Conservation (phyloP, 2,113 vertebrate species). For the Lutjanus erythropterus region DNA sequence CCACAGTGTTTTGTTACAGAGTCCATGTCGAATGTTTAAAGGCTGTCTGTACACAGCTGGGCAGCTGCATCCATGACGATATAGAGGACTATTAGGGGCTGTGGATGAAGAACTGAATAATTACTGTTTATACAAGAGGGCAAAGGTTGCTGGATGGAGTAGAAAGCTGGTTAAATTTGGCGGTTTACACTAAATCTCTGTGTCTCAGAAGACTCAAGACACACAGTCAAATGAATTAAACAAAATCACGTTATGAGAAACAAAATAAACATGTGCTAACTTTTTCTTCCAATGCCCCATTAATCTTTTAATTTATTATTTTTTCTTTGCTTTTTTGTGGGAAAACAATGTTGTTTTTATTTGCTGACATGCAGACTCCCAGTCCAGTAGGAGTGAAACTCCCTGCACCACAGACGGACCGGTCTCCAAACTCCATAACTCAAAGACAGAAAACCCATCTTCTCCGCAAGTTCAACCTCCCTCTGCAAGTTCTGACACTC, state of each 20-base stretch:
- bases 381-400: constrained; percentile 55
- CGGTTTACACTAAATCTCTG: background rate
- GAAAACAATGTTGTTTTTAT: constrained; percentile 21
- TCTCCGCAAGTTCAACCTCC: constrained; percentile 39
- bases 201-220: background rate
- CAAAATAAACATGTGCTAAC: background rate
- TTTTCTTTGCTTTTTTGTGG: background rate
- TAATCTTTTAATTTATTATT: background rate
- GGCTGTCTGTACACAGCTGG: constrained; percentile 39
- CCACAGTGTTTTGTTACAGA: constrained; percentile 52
- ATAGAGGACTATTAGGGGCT: constrained; percentile 22
- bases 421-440: constrained; percentile 43
- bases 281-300: background rate
- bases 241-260: background rate
- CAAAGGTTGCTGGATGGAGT: constrained; percentile 9
- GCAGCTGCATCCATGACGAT: constrained; percentile 34
- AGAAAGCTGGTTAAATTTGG: background rate
- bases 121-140: constrained; percentile 19
- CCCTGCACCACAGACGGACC: constrained; percentile 47
- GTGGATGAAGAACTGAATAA: constrained; percentile 6
- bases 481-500: constrained; percentile 34
- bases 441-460: constrained; percentile 50
- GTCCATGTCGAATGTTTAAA: constrained; percentile 44
- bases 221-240: background rate
- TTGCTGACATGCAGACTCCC: constrained; percentile 70